Percentiles rank a stretch among this genome's conserved stretches.
These are phyloP conservation scores for Gobio gobio DNA, from an alignment of 2,113 vertebrate genomes.

Conservation along the genomic window DNA sequence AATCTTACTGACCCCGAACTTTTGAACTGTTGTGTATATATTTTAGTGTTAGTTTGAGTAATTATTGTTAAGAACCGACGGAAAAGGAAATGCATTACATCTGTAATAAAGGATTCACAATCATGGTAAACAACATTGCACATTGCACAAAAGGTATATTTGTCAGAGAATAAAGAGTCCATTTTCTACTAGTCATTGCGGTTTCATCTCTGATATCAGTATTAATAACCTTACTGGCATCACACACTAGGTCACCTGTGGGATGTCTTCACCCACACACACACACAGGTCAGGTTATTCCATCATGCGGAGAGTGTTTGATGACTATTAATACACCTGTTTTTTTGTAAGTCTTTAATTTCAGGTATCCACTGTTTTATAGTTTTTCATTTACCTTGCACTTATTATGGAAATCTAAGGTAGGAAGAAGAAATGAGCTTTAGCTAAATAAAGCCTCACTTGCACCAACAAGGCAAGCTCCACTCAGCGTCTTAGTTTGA, in stretches of 20 bases:
- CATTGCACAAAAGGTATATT: not conserved
- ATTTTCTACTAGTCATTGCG: not conserved
- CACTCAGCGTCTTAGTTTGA: not conserved
- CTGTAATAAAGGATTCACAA: not conserved
- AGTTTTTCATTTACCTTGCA: not conserved
- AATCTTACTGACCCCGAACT: no score
- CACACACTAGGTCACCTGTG: not conserved
- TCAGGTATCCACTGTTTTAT: not conserved
- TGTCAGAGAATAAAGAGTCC: not conserved
- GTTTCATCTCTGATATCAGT: not conserved
- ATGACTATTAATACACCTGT: not conserved
- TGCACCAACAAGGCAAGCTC: not conserved
- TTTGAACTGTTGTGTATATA: no score
- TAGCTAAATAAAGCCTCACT: slow-evolving; percentile 7
- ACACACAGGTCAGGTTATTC: not conserved
- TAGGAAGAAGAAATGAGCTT: not conserved
- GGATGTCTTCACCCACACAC: not conserved
- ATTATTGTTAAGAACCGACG: not conserved
- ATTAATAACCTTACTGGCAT: not conserved
- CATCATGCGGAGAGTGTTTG: not conserved
- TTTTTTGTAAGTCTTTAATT: not conserved
- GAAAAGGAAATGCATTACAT: not conserved
- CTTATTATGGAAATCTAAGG: not conserved
- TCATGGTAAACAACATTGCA: not conserved
- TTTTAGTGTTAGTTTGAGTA: not conserved